A percentile compares a stretch with the other conserved stretches of the same genome.
These are phyloP conservation scores for Tribolium castaneum DNA, from an alignment of 1,140 invertebrate genomes.

Conservation along the genomic window DNA sequence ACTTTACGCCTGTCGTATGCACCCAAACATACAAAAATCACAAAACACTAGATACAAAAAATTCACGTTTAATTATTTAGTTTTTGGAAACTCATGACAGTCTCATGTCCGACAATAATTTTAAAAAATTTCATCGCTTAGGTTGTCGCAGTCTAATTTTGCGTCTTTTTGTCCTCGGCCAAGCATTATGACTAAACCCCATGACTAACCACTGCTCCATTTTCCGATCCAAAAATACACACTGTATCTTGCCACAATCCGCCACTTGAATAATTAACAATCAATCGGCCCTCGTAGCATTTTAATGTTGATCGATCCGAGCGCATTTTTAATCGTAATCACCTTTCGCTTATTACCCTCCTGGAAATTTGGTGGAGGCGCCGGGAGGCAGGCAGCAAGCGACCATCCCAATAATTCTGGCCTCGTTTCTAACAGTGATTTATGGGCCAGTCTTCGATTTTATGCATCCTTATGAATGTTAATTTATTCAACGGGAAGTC, in stretches of 20 bases:
- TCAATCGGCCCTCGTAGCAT: background rate
- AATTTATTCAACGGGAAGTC: conserved; percentile 27
- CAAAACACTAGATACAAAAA: too few species aligned
- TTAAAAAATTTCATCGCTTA: background rate
- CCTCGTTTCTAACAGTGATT: background rate
- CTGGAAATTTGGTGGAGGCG: background rate
- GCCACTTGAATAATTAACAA: background rate
- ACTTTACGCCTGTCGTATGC: too few species aligned
- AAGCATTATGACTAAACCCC: background rate
- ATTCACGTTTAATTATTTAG: too few species aligned
- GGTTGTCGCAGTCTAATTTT: background rate
- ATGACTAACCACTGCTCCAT: background rate
- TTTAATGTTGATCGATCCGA: background rate
- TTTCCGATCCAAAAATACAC: background rate
- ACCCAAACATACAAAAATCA: too few species aligned
- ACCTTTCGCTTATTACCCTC: background rate
- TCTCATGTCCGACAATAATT: too few species aligned
- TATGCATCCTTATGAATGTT: conserved; percentile 18
- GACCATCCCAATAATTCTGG: background rate
- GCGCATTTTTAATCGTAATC: background rate
- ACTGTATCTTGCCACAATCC: background rate
- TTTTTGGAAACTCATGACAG: too few species aligned
- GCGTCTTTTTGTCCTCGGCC: background rate
- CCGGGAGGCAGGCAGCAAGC: background rate
- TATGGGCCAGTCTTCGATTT: background rate